Evolutionary conservation across 1,140 invertebrate species (phyloP).

Genomic region (Drosophila kepulauana): DNA sequence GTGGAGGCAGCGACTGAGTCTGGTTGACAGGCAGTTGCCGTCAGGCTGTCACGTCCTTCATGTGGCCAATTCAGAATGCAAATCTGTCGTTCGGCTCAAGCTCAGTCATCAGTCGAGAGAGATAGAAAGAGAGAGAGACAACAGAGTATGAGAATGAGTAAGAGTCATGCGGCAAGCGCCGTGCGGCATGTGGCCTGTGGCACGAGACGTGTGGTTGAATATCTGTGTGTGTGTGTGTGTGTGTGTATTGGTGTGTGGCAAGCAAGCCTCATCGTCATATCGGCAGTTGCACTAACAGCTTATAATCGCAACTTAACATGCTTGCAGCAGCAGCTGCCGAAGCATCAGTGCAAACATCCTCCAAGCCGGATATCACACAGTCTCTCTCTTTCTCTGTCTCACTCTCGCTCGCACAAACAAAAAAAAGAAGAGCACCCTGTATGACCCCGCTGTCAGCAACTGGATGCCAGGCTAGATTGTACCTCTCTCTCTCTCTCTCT

Average conservation of each 20-base stretch:
- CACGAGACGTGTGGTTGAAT: slow-evolving; percentile 2
- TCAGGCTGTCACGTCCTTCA: slow-evolving; percentile 54
- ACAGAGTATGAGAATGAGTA: not conserved
- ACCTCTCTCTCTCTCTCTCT: not conserved
- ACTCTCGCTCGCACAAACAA: slow-evolving; percentile 21
- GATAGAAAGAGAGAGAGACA: not conserved
- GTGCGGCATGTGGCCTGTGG: no score
- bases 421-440: slow-evolving; percentile 38
- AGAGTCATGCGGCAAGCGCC: no score
- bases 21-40: slow-evolving; percentile 6
- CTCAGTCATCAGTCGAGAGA: slow-evolving; percentile 16
- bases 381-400: slow-evolving; percentile 15
- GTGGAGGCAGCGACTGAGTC: not conserved
- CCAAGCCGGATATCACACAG: slow-evolving; percentile 78
- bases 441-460: slow-evolving; percentile 14
- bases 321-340: slow-evolving; percentile 53
- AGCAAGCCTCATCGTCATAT: slow-evolving; percentile 48
- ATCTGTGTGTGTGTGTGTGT: not conserved
- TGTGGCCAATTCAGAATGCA: slow-evolving; percentile 78
- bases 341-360: slow-evolving; percentile 80
- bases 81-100: slow-evolving; percentile 54
- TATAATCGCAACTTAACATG: slow-evolving; percentile 84
- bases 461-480: slow-evolving; percentile 18
- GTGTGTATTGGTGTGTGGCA: slow-evolving; percentile 5
- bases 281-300: slow-evolving; percentile 74